Percentiles rank a stretch among this genome's conserved stretches.
Evolutionary conservation across 2,888 invertebrate genomes (phyloP).

Genomic region (Pammene fasciana): DNA sequence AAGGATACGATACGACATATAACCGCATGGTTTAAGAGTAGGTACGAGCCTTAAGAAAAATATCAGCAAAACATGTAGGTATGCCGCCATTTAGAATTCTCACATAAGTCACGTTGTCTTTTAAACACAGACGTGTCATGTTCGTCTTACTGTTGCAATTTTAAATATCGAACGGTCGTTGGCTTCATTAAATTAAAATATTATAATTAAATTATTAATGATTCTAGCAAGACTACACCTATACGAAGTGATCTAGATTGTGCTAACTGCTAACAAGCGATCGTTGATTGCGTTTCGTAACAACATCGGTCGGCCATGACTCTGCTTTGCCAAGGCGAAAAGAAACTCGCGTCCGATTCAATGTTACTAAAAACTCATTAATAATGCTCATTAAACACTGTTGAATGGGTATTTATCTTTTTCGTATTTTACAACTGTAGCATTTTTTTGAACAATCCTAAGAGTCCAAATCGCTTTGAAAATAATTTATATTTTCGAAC

Average conservation of each 20-base stretch:
- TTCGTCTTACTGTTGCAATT: conserved; percentile 7
- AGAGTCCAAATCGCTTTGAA: no score
- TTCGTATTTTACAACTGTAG: background rate
- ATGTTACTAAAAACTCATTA: conserved; percentile 37
- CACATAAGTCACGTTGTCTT: conserved; percentile 27
- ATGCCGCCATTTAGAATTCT: conserved; percentile 10
- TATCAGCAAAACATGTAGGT: no score
- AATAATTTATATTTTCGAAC: no score
- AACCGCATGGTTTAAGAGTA: no score
- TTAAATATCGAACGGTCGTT: background rate
- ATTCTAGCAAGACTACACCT: background rate
- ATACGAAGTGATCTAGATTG: background rate
- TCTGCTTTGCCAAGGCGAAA: conserved; percentile 30
- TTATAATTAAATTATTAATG: no score
- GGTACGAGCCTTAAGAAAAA: no score
- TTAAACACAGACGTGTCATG: conserved; percentile 6
- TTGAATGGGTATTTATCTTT: conserved; percentile 6
- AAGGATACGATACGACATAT: no score
- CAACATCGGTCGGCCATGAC: conserved; percentile 40
- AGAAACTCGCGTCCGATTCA: conserved; percentile 33
- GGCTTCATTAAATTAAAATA: conserved; percentile 2
- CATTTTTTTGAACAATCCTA: no score
- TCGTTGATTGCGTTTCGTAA: conserved; percentile 34
- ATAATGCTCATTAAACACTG: conserved; percentile 27
- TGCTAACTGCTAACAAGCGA: conserved; percentile 1